These are phyloP conservation scores for Aradophagus sp. DNA, from an alignment of 1,140 invertebrate species.

Conservation along the genomic window DNA sequence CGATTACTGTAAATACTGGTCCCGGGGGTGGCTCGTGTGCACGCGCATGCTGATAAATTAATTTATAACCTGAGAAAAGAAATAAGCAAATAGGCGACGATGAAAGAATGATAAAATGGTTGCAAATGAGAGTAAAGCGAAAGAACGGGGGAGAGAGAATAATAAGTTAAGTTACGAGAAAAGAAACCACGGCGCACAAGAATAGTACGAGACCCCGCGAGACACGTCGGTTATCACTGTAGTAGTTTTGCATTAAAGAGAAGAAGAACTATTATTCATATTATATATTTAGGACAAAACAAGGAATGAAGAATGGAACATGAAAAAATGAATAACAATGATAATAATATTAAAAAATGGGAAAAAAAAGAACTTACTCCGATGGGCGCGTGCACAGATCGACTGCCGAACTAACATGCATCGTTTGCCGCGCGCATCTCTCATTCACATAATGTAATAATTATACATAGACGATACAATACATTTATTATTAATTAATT, in stretches of 20 bases:
- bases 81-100: conserved; percentile 9
- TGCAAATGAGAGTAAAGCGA: neutral
- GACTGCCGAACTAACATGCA: conserved; percentile 60
- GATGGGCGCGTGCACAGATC: conserved; percentile 67
- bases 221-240: conserved; percentile 70
- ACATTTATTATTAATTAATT: conserved; percentile 68
- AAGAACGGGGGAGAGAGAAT: neutral
- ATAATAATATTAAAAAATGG: conserved; percentile 4
- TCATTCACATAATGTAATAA: conserved; percentile 74
- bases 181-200: conserved; percentile 61
- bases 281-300: conserved; percentile 68
- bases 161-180: conserved; percentile 17
- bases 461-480: conserved; percentile 74
- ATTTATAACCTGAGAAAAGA: conserved; percentile 9
- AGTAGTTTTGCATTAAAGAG: conserved; percentile 72
- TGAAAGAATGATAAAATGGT: neutral
- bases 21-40: conserved; percentile 71
- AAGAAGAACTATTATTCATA: conserved; percentile 67
- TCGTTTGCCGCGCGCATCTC: conserved; percentile 67
- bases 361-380: conserved; percentile 59
- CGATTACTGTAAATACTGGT: conserved; percentile 73
- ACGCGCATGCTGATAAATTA: conserved; percentile 63
- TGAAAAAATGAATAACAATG: conserved; percentile 22
- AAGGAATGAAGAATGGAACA: conserved; percentile 51
- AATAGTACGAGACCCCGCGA: conserved; percentile 66